phyloP scores from a whole-genome alignment of 2,888 invertebrate species.

The Platycnemis pennipes region DNA sequence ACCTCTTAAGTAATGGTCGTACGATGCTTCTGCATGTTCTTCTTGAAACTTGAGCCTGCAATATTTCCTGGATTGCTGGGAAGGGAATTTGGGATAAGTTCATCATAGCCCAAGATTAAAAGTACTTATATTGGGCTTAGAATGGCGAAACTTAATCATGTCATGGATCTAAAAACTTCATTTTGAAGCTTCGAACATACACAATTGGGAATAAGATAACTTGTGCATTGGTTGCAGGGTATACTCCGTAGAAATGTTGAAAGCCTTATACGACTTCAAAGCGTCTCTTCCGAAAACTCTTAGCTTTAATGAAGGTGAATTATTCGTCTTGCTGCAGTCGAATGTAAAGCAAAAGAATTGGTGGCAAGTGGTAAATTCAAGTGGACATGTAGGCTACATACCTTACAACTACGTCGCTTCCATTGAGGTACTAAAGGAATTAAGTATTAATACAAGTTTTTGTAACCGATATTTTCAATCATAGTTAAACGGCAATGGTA shows the following conservation, averaged over 20 bases:
- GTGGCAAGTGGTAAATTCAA: constrained; percentile 93
- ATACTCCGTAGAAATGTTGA: constrained; percentile 85
- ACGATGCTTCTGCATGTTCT: too few species aligned
- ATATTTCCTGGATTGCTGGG: too few species aligned
- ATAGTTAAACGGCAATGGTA: too few species aligned
- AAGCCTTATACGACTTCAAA: constrained; percentile 91
- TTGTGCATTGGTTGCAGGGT: constrained; percentile 5
- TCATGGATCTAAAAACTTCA: too few species aligned
- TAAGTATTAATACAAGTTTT: background rate
- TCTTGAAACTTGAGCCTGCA: too few species aligned
- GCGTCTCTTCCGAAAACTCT: constrained; percentile 91
- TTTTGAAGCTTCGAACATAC: too few species aligned
- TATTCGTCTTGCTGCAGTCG: constrained; percentile 89
- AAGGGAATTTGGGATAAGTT: too few species aligned
- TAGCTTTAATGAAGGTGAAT: constrained; percentile 89
- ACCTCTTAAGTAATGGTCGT: too few species aligned
- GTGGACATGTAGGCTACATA: constrained; percentile 91
- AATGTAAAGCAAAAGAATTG: constrained; percentile 91
- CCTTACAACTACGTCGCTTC: constrained; percentile 92
- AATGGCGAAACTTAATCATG: too few species aligned
- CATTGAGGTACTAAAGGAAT: constrained; percentile 83
- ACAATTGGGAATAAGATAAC: too few species aligned
- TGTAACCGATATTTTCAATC: background rate
- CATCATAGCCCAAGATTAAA: too few species aligned
- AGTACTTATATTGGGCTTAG: too few species aligned